phyloP scores from a whole-genome alignment of 2,888 invertebrate species.

The Noctua janthina region DNA sequence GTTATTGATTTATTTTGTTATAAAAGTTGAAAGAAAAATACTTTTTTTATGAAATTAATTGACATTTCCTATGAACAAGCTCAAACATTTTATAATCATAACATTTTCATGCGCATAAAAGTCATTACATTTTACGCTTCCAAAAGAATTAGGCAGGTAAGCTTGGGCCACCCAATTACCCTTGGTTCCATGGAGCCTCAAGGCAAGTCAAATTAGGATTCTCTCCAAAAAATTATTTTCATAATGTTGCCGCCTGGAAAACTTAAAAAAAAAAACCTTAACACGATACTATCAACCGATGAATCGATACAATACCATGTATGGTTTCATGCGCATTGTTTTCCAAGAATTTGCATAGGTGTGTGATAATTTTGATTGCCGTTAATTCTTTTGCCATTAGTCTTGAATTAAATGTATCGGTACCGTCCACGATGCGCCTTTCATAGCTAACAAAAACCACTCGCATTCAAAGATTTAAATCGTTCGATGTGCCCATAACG shows the following conservation, averaged over 20 bases:
- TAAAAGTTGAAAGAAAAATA: not conserved
- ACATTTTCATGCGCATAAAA: slow-evolving; percentile 31
- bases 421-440: not conserved
- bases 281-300: not conserved
- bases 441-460: not conserved
- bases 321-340: not conserved
- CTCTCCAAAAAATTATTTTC: slow-evolving; percentile 24
- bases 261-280: not conserved
- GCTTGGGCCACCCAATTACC: slow-evolving; percentile 28
- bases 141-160: slow-evolving; percentile 28
- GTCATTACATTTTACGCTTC: slow-evolving; percentile 25
- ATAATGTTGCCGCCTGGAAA: not conserved
- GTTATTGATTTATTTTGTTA: not conserved
- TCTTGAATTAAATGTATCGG: not conserved
- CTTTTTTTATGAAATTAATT: not conserved
- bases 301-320: not conserved
- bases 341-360: not conserved
- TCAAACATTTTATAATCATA: not conserved
- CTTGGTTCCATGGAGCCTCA: slow-evolving; percentile 18
- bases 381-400: not conserved
- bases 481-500: not conserved
- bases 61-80: not conserved
- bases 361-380: not conserved
- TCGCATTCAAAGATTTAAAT: not conserved
- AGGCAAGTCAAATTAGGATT: slow-evolving; percentile 26